Conservation (phyloP, 1,140 invertebrate species). For the Maniola jurtina region DNA sequence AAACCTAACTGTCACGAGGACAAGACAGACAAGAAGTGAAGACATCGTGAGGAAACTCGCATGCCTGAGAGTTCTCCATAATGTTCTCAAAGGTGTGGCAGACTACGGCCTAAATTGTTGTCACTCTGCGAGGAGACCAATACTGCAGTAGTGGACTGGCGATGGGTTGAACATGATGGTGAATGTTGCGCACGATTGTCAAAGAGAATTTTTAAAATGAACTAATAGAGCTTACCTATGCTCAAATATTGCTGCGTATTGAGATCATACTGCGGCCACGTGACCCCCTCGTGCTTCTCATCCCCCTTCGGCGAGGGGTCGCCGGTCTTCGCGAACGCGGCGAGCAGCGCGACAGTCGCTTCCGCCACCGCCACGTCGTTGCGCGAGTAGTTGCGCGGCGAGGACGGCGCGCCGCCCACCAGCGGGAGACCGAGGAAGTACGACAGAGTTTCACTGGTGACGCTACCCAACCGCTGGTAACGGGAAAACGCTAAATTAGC, state of each 20-base stretch:
- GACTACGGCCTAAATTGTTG: too few relatives aligned
- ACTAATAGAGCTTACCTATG: constrained; percentile 80
- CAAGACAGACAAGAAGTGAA: too few relatives aligned
- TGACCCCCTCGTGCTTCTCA: constrained; percentile 78
- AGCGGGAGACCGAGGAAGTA: constrained; percentile 93
- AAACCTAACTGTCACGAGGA: too few relatives aligned
- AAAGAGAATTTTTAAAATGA: too few relatives aligned
- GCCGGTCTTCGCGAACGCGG: constrained; percentile 87
- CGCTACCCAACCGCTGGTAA: constrained; percentile 82
- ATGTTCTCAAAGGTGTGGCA: too few relatives aligned
- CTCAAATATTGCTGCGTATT: constrained; percentile 87
- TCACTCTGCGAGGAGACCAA: too few relatives aligned
- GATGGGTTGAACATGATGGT: too few relatives aligned
- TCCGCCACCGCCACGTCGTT: constrained; percentile 88
- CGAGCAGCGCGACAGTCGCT: constrained; percentile 86
- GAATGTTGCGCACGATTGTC: too few relatives aligned
- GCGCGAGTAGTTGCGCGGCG: constrained; percentile 86
- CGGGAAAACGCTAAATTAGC: not conserved
- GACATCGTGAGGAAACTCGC: too few relatives aligned
- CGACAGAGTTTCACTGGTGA: constrained; percentile 90
- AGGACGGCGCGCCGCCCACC: constrained; percentile 79
- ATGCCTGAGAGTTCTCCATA: too few relatives aligned
- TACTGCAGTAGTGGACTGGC: too few relatives aligned
- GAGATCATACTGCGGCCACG: constrained; percentile 87
- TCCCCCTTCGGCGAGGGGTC: constrained; percentile 80